Evolutionary conservation across 1,140 invertebrate species (phyloP).

Genomic region (Argopecten irradians): DNA sequence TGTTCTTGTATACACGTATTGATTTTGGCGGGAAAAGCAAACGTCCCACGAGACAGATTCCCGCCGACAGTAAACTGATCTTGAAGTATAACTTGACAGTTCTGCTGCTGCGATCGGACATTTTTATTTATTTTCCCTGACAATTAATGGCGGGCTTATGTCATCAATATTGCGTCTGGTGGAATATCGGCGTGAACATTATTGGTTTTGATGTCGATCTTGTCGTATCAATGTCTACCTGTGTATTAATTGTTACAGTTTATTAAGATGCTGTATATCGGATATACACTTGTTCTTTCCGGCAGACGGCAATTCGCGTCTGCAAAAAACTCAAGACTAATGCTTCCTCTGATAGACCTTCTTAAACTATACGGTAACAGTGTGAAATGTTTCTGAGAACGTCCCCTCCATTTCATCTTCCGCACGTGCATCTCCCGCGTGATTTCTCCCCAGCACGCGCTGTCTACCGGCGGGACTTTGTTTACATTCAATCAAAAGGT

Average conservation of each 20-base stretch:
- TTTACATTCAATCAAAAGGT: not conserved
- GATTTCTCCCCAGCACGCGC: not conserved
- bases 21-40: not conserved
- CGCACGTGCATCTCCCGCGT: not conserved
- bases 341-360: not conserved
- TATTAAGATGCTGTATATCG: too few relatives aligned
- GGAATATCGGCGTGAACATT: not conserved
- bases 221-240: not conserved
- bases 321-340: not conserved
- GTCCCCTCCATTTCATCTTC: not conserved
- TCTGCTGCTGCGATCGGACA: not conserved
- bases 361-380: too few relatives aligned
- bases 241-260: too few relatives aligned
- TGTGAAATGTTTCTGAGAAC: not conserved
- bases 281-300: too few relatives aligned
- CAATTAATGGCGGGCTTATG: not conserved
- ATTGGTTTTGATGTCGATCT: not conserved
- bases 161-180: not conserved
- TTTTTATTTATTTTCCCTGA: not conserved
- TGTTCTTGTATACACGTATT: not conserved
- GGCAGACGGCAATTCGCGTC: not conserved
- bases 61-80: not conserved
- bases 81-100: not conserved
- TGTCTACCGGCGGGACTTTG: constrained; percentile 6
- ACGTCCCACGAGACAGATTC: not conserved